phyloP scores from a whole-genome alignment of 2,888 invertebrate species.

The Arenicola marina region DNA sequence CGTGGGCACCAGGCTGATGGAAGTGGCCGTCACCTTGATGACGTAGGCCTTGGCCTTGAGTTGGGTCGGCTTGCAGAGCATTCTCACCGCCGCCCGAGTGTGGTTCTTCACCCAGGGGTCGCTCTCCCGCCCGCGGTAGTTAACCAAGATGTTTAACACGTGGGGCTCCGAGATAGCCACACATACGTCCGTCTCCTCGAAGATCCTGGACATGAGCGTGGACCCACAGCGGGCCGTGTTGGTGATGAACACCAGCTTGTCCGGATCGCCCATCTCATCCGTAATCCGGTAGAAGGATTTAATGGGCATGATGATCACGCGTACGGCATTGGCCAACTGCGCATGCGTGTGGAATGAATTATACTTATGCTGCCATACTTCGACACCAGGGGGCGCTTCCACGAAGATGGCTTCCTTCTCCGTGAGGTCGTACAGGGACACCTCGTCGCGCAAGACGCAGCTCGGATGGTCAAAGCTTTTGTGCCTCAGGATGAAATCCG shows the following conservation, averaged over 20 bases:
- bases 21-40: slow-evolving; percentile 17
- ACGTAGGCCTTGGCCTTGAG: slow-evolving; percentile 1
- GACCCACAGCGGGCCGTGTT: slow-evolving; percentile 29
- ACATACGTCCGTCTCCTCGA: slow-evolving; percentile 17
- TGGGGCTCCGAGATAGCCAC: slow-evolving; percentile 22
- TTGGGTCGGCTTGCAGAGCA: slow-evolving; percentile 21
- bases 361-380: slow-evolving; percentile 12
- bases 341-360: slow-evolving; percentile 19
- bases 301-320: slow-evolving; percentile 20
- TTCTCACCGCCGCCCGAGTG: not conserved
- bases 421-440: slow-evolving; percentile 20
- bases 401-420: slow-evolving; percentile 21
- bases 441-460: slow-evolving; percentile 21
- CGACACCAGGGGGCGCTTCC: slow-evolving; percentile 11
- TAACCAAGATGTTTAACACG: slow-evolving; percentile 13
- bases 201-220: slow-evolving; percentile 22
- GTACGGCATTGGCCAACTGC: slow-evolving; percentile 15
- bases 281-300: slow-evolving; percentile 15
- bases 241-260: slow-evolving; percentile 20
- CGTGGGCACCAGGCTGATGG: slow-evolving; percentile 6
- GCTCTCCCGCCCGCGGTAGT: not conserved
- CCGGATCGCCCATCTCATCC: slow-evolving; percentile 21
- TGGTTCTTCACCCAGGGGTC: not conserved
- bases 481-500: slow-evolving; percentile 22
- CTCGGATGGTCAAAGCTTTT: slow-evolving; percentile 19